These are phyloP conservation scores for Triops cancriformis DNA, from an alignment of 1,140 invertebrate genomes.

Conservation along the genomic window DNA sequence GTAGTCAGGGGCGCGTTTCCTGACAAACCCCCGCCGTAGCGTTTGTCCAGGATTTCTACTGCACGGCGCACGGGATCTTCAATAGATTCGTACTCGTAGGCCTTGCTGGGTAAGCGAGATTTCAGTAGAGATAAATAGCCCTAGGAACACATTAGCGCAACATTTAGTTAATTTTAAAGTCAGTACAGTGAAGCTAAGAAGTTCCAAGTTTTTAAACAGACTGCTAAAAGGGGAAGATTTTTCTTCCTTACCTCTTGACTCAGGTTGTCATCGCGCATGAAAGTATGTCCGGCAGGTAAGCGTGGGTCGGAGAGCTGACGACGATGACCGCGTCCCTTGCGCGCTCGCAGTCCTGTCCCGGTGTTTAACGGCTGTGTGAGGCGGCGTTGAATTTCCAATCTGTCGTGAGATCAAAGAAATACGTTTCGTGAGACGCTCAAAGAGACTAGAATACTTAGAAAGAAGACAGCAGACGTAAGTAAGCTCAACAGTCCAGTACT, in stretches of 20 bases:
- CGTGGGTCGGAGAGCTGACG: slow-evolving; percentile 45
- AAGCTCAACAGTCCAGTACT: no score
- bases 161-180: slow-evolving; percentile 11
- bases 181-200: neutral
- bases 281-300: neutral
- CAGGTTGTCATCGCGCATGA: neutral
- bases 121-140: slow-evolving; percentile 31
- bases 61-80: slow-evolving; percentile 37
- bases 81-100: slow-evolving; percentile 45
- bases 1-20: slow-evolving; percentile 20
- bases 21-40: slow-evolving; percentile 14
- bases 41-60: slow-evolving; percentile 19
- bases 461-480: no score
- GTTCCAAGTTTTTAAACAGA: neutral
- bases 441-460: no score
- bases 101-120: slow-evolving; percentile 41
- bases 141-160: slow-evolving; percentile 28
- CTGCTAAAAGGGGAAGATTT: neutral
- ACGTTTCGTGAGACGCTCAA: neutral
- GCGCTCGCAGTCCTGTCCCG: slow-evolving; percentile 28
- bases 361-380: neutral
- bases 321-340: slow-evolving; percentile 43
- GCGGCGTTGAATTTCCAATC: neutral
- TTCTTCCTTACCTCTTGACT: neutral
- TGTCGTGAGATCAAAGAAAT: neutral